phyloP scores from a whole-genome alignment of 2,888 invertebrate species.

The Tenodera sinensis region DNA sequence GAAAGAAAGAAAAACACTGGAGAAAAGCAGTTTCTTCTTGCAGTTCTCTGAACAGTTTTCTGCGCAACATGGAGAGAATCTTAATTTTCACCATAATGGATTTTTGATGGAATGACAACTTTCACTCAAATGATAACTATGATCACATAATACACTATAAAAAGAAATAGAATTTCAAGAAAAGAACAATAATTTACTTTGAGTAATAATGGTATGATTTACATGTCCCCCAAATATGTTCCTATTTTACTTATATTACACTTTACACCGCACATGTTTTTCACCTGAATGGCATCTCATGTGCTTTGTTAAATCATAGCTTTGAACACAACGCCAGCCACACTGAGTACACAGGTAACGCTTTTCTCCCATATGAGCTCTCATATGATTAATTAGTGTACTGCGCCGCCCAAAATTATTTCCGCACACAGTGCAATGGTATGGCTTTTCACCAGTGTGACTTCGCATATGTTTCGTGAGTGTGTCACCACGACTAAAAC shows the following conservation, averaged over 20 bases:
- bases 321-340: slow-evolving; percentile 13
- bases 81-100: background rate
- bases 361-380: slow-evolving; percentile 11
- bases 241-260: background rate
- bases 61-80: background rate
- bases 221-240: too few relatives aligned
- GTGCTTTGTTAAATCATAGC: slow-evolving; percentile 9
- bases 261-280: background rate
- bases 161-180: background rate
- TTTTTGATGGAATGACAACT: background rate
- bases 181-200: background rate
- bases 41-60: background rate
- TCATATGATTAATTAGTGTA: slow-evolving; percentile 4
- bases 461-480: slow-evolving; percentile 9
- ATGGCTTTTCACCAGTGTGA: slow-evolving; percentile 8
- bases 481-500: slow-evolving; percentile 8
- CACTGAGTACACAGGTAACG: slow-evolving; percentile 9
- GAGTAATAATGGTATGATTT: too few relatives aligned
- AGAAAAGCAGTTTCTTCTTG: too few relatives aligned
- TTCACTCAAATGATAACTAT: background rate
- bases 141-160: background rate
- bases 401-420: slow-evolving; percentile 6
- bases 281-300: slow-evolving; percentile 5
- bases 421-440: slow-evolving; percentile 5
- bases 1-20: too few relatives aligned